Evolutionary conservation across 2,888 invertebrate genomes (phyloP), one percentile per base, ranked within the genome.

Genomic region (Cephus runcator): DNA sequence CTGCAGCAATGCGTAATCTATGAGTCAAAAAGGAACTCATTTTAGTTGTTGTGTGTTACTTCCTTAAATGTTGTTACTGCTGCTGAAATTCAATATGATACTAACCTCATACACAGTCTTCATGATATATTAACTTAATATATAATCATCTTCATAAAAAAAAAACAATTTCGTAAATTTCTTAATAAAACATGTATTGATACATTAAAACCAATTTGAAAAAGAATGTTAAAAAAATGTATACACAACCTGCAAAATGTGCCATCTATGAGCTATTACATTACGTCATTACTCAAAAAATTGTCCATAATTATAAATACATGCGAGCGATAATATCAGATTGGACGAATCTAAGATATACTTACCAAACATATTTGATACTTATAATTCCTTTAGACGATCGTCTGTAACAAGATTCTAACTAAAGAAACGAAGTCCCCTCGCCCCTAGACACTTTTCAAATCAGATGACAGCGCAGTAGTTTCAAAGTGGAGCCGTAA

Each of bases 1-100:
- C 73, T 12, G 68, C 35, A 15, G 76, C 73, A 31, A 34, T 34
- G n/a, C 34, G 68, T 35, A 79, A 77, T 31, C 69, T 77, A 34
- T 40, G 73, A 33, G 76, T 76, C 69, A 79, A 69, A 31, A 79
- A 35, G 34, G 74, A 79, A 69, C 79, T 79, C 79, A 79, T 79
- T 76, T 71, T 71, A 56, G 23, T 23, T 15, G 36, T 4, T 56
- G 56, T 56, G 23, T 23, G 56, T 56, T 56, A 56, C 9, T 23
- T 56, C 23, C 9, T 23, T 23, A 56, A 56, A 56, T 23, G 56
- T 6, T 56, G 56, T 56, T 23, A 56, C 56, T 56, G 56, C 56
- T 56, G 56, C 56, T 56, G 56, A 56, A 56, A 56, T 23, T 9
- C 56, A 56, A 56, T 23, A 23, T 2, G 9, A 56, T 23, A 9